phyloP scores from a whole-genome alignment of 2,888 invertebrate genomes.

The Cosmia pyralina region DNA sequence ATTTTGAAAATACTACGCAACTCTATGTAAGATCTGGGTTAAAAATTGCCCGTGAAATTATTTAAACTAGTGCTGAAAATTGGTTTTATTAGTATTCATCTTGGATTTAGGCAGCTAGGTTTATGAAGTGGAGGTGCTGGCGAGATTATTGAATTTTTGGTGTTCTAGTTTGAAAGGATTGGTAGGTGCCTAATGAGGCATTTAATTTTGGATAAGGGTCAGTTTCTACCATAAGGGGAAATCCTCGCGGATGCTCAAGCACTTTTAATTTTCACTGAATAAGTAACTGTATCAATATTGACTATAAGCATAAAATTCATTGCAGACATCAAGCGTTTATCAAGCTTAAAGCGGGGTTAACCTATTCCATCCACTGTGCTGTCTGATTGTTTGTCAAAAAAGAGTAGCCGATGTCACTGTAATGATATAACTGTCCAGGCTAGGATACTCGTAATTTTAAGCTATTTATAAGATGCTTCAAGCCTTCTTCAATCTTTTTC shows the following conservation, averaged over 20 bases:
- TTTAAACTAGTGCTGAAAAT: constrained; percentile 36
- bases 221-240: too few species aligned
- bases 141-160: background rate
- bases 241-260: too few species aligned
- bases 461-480: background rate
- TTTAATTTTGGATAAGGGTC: background rate
- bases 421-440: background rate
- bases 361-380: background rate
- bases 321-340: too few species aligned
- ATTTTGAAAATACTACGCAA: constrained; percentile 67
- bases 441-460: too few species aligned
- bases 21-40: constrained; percentile 51
- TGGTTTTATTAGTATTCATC: constrained; percentile 17
- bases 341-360: too few species aligned
- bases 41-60: constrained; percentile 59
- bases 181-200: background rate
- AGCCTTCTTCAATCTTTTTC: background rate
- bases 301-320: too few species aligned
- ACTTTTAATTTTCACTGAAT: too few species aligned
- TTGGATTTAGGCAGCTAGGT: constrained; percentile 3
- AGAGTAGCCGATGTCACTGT: too few species aligned
- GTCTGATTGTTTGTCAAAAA: too few species aligned
- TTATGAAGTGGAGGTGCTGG: too few species aligned
- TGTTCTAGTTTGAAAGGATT: background rate
- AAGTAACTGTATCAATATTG: too few species aligned